Percentiles rank a stretch among this genome's conserved stretches.
Evolutionary conservation across 2,113 vertebrate genomes (phyloP).

Genomic region (Elachura formosa): DNA sequence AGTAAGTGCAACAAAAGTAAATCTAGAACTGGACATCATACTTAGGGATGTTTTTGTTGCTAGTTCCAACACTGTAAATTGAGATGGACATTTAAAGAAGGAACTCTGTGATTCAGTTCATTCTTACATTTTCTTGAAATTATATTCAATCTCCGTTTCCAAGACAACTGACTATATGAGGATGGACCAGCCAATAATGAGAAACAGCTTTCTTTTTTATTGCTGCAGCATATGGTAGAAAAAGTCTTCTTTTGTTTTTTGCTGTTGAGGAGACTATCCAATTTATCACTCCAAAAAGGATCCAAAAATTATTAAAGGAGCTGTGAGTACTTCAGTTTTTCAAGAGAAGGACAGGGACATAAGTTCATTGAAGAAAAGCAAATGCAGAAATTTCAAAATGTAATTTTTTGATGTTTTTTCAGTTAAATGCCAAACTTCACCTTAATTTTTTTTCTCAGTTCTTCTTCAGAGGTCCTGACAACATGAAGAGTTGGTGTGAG

Average conservation of each 20-base stretch:
- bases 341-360: background rate
- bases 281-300: constrained; percentile 16
- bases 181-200: constrained; percentile 48
- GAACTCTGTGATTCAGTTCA: background rate
- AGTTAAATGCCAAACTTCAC: background rate
- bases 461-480: background rate
- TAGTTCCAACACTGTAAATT: constrained; percentile 10
- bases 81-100: background rate
- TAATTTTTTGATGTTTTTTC: background rate
- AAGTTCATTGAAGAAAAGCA: background rate
- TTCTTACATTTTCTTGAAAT: constrained; percentile 46
- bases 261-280: background rate
- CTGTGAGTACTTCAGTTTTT: background rate
- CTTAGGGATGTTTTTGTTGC: background rate
- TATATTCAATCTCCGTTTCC: constrained; percentile 34
- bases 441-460: background rate
- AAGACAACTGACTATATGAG: background rate
- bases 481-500: background rate
- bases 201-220: constrained; percentile 54
- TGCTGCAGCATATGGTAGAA: constrained; percentile 28
- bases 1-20: background rate
- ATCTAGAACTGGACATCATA: background rate
- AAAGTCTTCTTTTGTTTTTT: constrained; percentile 1
- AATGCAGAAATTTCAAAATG: background rate
- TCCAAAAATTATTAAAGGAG: constrained; percentile 12